A percentile compares a stretch with the other conserved stretches of the same genome.
phyloP scores from a whole-genome alignment of 1,140 invertebrate genomes.

The Rhagoletis zephyria region DNA sequence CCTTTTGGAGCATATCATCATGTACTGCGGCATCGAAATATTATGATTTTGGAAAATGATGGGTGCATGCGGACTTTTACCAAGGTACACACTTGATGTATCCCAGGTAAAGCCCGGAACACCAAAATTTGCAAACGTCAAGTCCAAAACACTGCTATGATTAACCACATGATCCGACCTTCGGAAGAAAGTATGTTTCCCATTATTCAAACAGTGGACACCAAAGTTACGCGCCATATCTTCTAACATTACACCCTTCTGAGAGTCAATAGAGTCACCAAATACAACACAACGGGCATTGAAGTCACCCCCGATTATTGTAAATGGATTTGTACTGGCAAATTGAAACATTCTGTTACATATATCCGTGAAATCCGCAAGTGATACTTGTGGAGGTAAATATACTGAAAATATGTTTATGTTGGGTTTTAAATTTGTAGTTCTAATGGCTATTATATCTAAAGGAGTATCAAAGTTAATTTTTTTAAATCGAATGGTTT shows the following conservation, averaged over 20 bases:
- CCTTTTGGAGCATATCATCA: not conserved
- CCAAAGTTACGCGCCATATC: too few species aligned
- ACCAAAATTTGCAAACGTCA: not conserved
- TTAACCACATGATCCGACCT: not conserved
- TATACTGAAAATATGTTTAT: constrained; percentile 1
- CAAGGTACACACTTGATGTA: not conserved
- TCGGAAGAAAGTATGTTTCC: not conserved
- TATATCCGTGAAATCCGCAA: not conserved
- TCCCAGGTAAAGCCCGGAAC: not conserved
- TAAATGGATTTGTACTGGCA: not conserved
- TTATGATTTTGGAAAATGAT: not conserved
- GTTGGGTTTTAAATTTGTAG: not conserved
- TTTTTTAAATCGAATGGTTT: not conserved
- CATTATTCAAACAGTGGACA: not conserved
- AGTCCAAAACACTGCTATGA: not conserved
- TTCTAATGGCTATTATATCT: not conserved
- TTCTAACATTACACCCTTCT: not conserved
- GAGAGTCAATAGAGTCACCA: not conserved
- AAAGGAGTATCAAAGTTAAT: not conserved
- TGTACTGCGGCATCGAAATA: not conserved
- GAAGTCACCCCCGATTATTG: not conserved
- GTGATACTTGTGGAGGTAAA: not conserved
- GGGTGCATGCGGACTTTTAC: not conserved
- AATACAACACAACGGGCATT: not conserved
- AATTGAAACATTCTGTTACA: not conserved